phyloP scores from a whole-genome alignment of 2,888 invertebrate genomes.

The Imbricaverruca yamaguchii region DNA sequence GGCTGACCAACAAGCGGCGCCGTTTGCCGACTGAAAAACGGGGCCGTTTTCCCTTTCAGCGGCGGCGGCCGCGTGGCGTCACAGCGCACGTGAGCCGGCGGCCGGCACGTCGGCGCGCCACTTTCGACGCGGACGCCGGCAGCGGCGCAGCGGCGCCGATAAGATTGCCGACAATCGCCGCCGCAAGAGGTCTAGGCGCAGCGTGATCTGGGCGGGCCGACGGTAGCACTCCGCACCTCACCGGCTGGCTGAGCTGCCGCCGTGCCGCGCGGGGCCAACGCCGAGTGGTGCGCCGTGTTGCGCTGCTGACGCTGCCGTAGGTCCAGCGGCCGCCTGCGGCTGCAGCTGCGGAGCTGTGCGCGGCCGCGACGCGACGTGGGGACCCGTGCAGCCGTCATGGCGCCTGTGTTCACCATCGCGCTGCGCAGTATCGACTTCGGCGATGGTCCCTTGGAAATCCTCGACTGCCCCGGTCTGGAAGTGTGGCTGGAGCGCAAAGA shows the following conservation, averaged over 20 bases:
- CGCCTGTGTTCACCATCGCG: background rate
- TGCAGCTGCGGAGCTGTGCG: no score
- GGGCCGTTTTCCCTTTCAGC: background rate
- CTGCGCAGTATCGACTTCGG: slow-evolving; percentile 9
- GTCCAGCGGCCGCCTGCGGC: no score
- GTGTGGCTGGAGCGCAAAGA: background rate
- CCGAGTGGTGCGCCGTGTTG: no score
- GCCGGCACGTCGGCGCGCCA: background rate
- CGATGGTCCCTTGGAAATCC: background rate
- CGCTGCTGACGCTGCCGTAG: no score
- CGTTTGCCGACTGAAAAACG: no score
- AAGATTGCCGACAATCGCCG: background rate
- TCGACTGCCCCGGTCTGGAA: background rate
- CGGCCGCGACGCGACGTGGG: no score
- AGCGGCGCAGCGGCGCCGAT: background rate
- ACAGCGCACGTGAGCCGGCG: background rate
- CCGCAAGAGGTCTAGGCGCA: background rate
- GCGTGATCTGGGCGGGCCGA: background rate
- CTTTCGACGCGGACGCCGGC: background rate
- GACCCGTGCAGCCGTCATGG: background rate
- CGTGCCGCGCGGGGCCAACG: no score
- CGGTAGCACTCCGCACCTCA: background rate
- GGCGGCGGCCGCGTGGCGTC: background rate
- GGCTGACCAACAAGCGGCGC: background rate
- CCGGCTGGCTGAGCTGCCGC: no score